These are phyloP conservation scores for Siniperca undulata DNA, from an alignment of 2,797 vertebrate species.

Conservation along the genomic window DNA sequence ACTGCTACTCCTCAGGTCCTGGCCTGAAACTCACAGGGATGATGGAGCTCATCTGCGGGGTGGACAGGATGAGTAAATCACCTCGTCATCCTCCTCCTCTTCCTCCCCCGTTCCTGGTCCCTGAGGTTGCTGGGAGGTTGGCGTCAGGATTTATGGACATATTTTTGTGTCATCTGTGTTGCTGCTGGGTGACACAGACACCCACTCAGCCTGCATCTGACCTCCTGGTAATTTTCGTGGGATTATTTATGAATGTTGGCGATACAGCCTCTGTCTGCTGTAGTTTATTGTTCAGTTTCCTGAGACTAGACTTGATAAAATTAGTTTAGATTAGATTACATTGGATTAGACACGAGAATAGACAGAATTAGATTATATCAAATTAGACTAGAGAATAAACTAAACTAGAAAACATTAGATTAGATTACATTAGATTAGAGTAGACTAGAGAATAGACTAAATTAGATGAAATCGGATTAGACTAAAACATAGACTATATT, in stretches of 20 bases:
- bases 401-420: background rate
- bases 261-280: background rate
- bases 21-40: constrained; percentile 14
- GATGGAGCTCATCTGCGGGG: constrained; percentile 50
- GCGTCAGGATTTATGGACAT: constrained; percentile 28
- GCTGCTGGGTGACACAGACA: background rate
- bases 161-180: constrained; percentile 36
- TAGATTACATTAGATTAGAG: background rate
- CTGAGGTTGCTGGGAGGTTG: constrained; percentile 11
- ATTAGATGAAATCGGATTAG: background rate
- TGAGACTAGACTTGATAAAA: background rate
- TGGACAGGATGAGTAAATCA: constrained; percentile 39
- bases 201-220: background rate
- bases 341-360: background rate
- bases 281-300: background rate
- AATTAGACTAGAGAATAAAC: background rate
- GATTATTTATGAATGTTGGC: constrained; percentile 10
- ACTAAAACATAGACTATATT: background rate
- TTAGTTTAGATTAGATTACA: background rate
- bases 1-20: constrained; percentile 1
- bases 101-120: background rate
- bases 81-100: background rate
- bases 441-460: background rate
- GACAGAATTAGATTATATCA: background rate
- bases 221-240: constrained; percentile 1